phyloP scores from a whole-genome alignment of 37 sponge, comb jelly and placozoan species.

The Haliclona indistincta region DNA sequence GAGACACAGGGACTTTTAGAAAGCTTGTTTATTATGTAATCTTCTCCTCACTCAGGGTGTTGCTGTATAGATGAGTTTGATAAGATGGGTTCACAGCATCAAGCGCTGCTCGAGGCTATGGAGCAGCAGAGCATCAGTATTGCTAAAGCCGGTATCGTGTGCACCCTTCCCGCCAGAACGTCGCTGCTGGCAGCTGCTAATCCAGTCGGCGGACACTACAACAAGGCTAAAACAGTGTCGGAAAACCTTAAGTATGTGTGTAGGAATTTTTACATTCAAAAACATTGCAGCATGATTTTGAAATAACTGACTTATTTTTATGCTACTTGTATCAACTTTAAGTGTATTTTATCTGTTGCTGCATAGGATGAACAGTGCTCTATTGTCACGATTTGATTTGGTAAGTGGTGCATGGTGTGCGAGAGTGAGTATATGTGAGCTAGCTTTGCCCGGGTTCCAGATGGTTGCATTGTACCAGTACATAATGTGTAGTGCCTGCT shows the following conservation, averaged over 20 bases:
- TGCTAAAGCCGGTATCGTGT: constrained; percentile 95
- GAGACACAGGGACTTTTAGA: background rate
- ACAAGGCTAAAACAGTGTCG: constrained; percentile 93
- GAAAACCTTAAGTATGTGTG: constrained; percentile 85
- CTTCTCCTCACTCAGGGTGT: constrained; percentile 56
- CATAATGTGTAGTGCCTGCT: no score
- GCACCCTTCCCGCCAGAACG: constrained; percentile 96
- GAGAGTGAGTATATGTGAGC: no score
- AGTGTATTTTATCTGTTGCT: background rate
- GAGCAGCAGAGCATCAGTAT: constrained; percentile 97
- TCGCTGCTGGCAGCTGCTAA: constrained; percentile 98
- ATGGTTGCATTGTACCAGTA: no score
- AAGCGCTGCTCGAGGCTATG: constrained; percentile 98
- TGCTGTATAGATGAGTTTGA: constrained; percentile 99
- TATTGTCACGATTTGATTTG: constrained; percentile 94
- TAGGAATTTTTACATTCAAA: background rate
- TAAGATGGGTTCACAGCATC: constrained; percentile 96
- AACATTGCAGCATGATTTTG: background rate
- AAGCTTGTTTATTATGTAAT: background rate
- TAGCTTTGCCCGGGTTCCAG: no score
- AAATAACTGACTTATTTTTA: background rate
- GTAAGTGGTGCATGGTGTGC: no score
- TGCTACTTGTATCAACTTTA: background rate
- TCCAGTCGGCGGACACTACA: constrained; percentile 98
- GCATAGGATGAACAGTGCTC: constrained; percentile 82